Percentiles rank a stretch among this genome's conserved stretches.
These are phyloP conservation scores for Apoda limacodes DNA, from an alignment of 2,888 invertebrate genomes.

Conservation along the genomic window DNA sequence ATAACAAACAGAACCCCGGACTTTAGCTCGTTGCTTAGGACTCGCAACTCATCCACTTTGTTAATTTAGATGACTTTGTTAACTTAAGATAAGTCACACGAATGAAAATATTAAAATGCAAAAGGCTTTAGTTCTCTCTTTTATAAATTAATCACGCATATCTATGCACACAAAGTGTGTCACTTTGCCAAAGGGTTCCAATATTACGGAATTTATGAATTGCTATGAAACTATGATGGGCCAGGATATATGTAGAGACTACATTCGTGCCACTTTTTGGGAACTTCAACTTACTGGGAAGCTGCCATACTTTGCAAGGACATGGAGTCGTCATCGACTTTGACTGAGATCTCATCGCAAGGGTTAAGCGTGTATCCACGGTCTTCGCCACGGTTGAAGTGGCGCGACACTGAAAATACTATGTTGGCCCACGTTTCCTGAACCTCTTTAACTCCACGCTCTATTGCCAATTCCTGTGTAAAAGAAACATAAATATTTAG, in stretches of 20 bases:
- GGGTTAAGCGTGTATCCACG: conserved; percentile 84
- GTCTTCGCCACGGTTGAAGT: conserved; percentile 80
- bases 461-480: conserved; percentile 83
- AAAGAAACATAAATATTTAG: too few species aligned
- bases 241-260: too few species aligned
- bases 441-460: conserved; percentile 87
- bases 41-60: too few species aligned
- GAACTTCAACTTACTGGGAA: conserved; percentile 71
- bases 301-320: conserved; percentile 92
- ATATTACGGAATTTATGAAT: not conserved
- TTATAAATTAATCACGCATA: too few species aligned
- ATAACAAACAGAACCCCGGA: too few species aligned
- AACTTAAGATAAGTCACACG: too few species aligned
- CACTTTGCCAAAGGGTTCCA: too few species aligned
- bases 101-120: too few species aligned
- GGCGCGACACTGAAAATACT: conserved; percentile 73
- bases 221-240: not conserved
- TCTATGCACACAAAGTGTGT: not conserved
- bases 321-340: conserved; percentile 90
- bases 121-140: too few species aligned
- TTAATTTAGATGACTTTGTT: too few species aligned
- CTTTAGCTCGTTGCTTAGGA: too few species aligned
- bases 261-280: too few species aligned
- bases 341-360: conserved; percentile 84
- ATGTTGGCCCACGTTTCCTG: conserved; percentile 79